These are phyloP conservation scores for Toxonevra muliebris DNA, from an alignment of 2,888 invertebrate genomes.

Conservation along the genomic window DNA sequence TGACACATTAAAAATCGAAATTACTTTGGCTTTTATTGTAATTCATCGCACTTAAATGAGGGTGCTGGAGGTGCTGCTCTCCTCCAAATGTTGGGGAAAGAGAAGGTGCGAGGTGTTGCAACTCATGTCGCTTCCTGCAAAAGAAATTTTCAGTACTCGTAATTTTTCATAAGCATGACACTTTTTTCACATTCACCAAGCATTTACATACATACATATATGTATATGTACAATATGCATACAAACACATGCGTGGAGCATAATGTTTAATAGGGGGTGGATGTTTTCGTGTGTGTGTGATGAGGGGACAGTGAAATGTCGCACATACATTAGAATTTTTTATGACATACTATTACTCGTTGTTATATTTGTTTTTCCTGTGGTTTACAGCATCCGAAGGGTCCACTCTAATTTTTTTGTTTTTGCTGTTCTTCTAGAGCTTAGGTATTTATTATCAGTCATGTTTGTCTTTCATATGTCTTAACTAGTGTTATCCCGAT, in stretches of 20 bases:
- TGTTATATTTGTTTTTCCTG: background rate
- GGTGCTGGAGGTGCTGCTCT: background rate
- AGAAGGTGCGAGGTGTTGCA: background rate
- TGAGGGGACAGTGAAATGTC: background rate
- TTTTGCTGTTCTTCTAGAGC: too few species aligned
- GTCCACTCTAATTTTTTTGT: background rate
- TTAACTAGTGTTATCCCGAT: too few species aligned
- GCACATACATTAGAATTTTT: background rate
- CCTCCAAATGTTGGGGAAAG: background rate
- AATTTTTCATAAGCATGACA: slow-evolving; percentile 3
- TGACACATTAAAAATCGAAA: slow-evolving; percentile 7
- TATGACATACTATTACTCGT: background rate
- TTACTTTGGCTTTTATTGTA: background rate
- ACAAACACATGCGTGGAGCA: background rate
- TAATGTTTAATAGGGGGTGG: background rate
- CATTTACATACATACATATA: slow-evolving; percentile 1
- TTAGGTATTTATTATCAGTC: too few species aligned
- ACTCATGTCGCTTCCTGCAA: background rate
- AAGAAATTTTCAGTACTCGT: background rate
- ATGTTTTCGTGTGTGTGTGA: background rate
- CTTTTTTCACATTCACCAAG: background rate
- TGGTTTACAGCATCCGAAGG: slow-evolving; percentile 20
- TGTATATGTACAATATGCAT: background rate
- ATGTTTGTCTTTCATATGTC: too few species aligned
- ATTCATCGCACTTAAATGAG: background rate